Evolutionary conservation across 2,888 invertebrate genomes (phyloP).

Genomic region (Zhuqinia jingwanae): DNA sequence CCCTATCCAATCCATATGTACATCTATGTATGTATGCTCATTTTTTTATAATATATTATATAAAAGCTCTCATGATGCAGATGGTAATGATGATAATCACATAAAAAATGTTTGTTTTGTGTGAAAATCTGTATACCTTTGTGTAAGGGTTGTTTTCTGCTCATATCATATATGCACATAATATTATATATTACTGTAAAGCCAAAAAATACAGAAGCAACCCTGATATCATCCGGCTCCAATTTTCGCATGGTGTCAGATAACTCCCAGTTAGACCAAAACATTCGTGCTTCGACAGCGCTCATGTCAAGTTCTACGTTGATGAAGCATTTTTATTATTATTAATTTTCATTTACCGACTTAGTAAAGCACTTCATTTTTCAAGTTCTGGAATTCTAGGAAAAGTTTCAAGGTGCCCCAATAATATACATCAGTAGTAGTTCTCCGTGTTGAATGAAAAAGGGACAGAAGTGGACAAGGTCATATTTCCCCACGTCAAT

Average conservation of each 20-base stretch:
- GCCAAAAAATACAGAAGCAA: slow-evolving; percentile 45
- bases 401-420: slow-evolving; percentile 66
- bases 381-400: slow-evolving; percentile 23
- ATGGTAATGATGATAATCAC: slow-evolving; percentile 60
- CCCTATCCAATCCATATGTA: slow-evolving; percentile 26
- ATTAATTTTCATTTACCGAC: background rate
- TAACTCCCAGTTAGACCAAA: slow-evolving; percentile 39
- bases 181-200: background rate
- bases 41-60: slow-evolving; percentile 22
- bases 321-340: background rate
- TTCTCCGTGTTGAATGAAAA: background rate
- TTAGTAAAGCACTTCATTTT: slow-evolving; percentile 1
- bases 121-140: slow-evolving; percentile 6
- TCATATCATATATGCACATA: background rate
- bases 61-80: slow-evolving; percentile 13
- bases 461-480: slow-evolving; percentile 44
- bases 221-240: slow-evolving; percentile 68
- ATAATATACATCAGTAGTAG: too few species aligned
- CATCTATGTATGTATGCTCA: background rate
- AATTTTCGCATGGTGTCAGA: slow-evolving; percentile 61
- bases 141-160: too few species aligned
- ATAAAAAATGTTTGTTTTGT: slow-evolving; percentile 67
- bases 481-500: slow-evolving; percentile 2
- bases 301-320: slow-evolving; percentile 47
- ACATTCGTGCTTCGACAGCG: slow-evolving; percentile 60